A percentile compares a stretch with the other conserved stretches of the same genome.
phyloP scores from a whole-genome alignment of 2,888 invertebrate species.

The Scaeva pyrastri region DNA sequence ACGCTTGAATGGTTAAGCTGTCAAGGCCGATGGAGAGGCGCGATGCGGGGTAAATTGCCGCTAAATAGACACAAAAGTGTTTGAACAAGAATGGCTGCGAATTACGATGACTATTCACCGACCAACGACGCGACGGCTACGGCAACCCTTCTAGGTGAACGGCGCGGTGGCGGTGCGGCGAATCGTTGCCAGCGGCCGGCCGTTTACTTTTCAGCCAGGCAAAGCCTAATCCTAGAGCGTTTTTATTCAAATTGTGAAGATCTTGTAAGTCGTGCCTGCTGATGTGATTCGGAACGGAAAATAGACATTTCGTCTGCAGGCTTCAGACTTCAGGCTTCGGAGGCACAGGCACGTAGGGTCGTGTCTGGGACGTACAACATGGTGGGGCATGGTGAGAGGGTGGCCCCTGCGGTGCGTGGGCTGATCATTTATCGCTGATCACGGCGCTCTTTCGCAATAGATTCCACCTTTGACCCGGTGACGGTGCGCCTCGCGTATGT shows the following conservation, averaged over 20 bases:
- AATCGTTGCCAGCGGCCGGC: conserved; percentile 9
- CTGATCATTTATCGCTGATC: conserved; percentile 49
- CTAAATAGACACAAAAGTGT: conserved; percentile 68
- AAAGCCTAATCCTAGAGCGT: conserved; percentile 21
- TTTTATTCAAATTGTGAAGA: conserved; percentile 50
- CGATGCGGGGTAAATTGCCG: conserved; percentile 41
- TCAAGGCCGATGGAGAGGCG: conserved; percentile 51
- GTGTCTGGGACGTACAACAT: conserved; percentile 7
- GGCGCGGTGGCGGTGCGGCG: too few relatives aligned
- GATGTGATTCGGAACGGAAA: conserved; percentile 52
- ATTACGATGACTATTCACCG: conserved; percentile 37
- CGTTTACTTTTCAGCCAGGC: conserved; percentile 31
- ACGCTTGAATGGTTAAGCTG: conserved; percentile 72
- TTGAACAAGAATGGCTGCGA: conserved; percentile 65
- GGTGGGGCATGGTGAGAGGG: conserved; percentile 51
- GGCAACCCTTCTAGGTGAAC: conserved; percentile 57
- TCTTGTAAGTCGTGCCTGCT: conserved; percentile 62
- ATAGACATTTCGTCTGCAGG: conserved; percentile 57
- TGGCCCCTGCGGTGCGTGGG: conserved; percentile 71
- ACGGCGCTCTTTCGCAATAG: conserved; percentile 70
- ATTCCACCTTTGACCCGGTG: conserved; percentile 72
- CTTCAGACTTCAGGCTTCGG: not conserved
- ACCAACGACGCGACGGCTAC: not conserved
- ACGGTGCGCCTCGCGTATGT: conserved; percentile 35
- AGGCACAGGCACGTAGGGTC: conserved; percentile 32